Base-by-base conservation (phyloP, 2,888 invertebrate species). In the Ennomos quercinarius region DNA sequence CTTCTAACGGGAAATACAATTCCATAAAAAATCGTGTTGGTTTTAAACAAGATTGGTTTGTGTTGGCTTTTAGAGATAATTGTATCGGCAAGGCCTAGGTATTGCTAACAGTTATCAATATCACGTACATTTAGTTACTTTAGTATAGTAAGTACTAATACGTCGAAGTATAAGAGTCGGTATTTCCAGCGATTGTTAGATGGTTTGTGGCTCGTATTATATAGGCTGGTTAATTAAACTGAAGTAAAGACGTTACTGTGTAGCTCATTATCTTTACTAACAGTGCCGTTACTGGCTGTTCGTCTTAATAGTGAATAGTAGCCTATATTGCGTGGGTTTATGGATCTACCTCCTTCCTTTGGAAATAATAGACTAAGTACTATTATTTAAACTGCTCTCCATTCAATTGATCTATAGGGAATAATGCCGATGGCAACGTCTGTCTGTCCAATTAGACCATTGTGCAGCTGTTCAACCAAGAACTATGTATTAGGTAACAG, bases 191-290 rank as follows among this genome's bases (percentile, higher is more conserved):
- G 51, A 63, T 61, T 63, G 61, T 64, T 54, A 41, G 56, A 51
- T 57, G n/a, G 46, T 53, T 48, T 52, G 38, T 36, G 49, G 44
- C 35, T 45, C 40, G 55, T 54, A 61, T 64, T 66, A 49, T 62
- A 65, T 56, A 58, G 58, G 61, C 47, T 56, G 58, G 64, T 67
- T 71, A 74, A 77, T 76, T 74, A 71, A 68, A 63, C 68, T 68
- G 53, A 68, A 67, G 64, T 67, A 64, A 63, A 64, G 58, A 27
- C 64, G 73, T 72, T 75, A 75, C 72, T 71, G 74, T 66, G 49
- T 53, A 45, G 53, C 56, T 63, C 71, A 71, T 78, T 78, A 78
- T 66, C 64, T 71, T 44, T 61, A 63, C 54, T 64, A 69, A 66
- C 64, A 64, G 63, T 55, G 64, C 69, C 61, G 61, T 67, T 69